Percentiles rank a stretch among this genome's conserved stretches.
Conservation (phyloP, 2,888 invertebrate species). For the Aromia moschata region DNA sequence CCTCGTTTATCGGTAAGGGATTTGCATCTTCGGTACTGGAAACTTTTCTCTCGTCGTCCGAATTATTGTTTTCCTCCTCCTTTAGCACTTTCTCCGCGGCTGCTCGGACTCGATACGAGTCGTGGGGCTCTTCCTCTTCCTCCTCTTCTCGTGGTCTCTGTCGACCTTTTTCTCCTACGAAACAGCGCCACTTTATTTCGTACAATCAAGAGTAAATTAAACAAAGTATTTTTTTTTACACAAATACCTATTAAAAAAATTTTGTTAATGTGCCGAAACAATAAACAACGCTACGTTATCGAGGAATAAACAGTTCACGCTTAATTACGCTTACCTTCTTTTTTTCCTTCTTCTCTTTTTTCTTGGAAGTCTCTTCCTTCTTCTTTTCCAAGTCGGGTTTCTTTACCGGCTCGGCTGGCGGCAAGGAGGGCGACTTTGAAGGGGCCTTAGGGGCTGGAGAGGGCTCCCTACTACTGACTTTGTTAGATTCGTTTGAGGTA, state of each 20-base stretch:
- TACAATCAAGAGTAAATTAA: no score
- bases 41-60: conserved; percentile 50
- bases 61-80: conserved; percentile 58
- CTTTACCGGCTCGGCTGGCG: conserved; percentile 39
- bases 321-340: conserved; percentile 44
- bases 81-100: conserved; percentile 61
- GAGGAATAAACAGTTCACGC: no score
- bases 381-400: conserved; percentile 68
- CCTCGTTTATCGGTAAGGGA: conserved; percentile 43
- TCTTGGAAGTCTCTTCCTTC: conserved; percentile 58
- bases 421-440: conserved; percentile 32
- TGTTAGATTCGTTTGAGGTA: conserved; percentile 54
- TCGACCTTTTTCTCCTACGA: conserved; percentile 64
- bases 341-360: conserved; percentile 65
- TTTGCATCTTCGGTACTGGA: conserved; percentile 47
- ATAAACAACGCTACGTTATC: no score
- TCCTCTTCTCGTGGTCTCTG: conserved; percentile 72
- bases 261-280: no score
- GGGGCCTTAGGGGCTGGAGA: conserved; percentile 41
- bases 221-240: no score
- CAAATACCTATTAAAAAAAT: no score
- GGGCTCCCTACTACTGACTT: conserved; percentile 52
- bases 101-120: conserved; percentile 63
- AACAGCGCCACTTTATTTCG: background rate
- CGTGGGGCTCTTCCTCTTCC: conserved; percentile 68